Base-by-base conservation (phyloP, 2,888 invertebrate species). In the Sinohyriopsis cumingii region DNA sequence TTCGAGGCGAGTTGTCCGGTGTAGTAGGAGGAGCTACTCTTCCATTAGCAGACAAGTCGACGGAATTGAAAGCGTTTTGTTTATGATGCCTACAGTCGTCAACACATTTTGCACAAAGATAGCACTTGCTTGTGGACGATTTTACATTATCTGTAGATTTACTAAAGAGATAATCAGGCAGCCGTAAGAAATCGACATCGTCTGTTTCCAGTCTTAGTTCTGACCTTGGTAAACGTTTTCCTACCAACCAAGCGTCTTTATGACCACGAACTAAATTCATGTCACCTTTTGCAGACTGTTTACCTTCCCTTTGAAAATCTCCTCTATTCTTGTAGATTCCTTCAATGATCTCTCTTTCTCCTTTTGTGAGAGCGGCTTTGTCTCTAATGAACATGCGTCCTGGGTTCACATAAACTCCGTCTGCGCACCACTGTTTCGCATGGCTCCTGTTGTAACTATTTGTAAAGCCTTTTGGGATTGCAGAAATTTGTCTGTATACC, bases 261-360 rank as follows among this genome's bases (percentile, higher is more conserved):
- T 84, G 86, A 74, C 82, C 79, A 63, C 74, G 75, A 6, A 84
- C 77, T 15, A 72, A 72, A 28, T 78, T 55, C 63, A 72, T 72
- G 54, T 73, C 67, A 18, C 76, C 72, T 55, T 73, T 75, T 53
- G 70, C 69, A 67, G 28, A 54, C 5, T 53, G 57, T 53, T 53
- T 55, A 7, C 74, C 80, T 12, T 76, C 69, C n/a, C 66, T 74
- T 57, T 57, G 64, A 20, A 78, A 53, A 66, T 83, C 84, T 53
- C 84, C 81, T 56, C 86, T 75, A 65, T 86, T 86, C 69, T 77
- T 81, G 77, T 79, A 85, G 33, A 86, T 86, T 18, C 86, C 86
- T 20, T 83, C 80, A 59, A 86, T 86, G 33, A 86, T 85, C 72
- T 86, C 86, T 59, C 79, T 75, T 69, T 86, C 86, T 3, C 86